Conservation (phyloP, 2,888 invertebrate species). For the Prosapia bicincta region DNA sequence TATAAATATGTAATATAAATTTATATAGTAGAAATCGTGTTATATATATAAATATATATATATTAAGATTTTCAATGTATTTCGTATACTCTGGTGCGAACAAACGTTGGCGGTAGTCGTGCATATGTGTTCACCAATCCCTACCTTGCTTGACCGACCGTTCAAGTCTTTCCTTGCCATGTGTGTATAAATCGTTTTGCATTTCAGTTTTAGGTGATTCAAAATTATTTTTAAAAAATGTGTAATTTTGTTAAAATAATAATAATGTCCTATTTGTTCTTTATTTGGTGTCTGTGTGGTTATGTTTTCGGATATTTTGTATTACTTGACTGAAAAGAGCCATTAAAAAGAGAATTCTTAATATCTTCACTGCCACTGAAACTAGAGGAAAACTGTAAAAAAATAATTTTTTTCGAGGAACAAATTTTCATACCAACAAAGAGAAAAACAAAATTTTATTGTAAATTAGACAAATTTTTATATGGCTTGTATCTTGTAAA, state of each 20-base stretch:
- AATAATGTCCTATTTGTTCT: background rate
- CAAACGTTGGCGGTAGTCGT: slow-evolving; percentile 12
- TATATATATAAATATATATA: slow-evolving; percentile 12
- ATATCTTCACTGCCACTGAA: too few relatives aligned
- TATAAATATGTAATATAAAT: slow-evolving; percentile 23
- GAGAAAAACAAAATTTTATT: too few relatives aligned
- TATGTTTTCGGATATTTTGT: too few relatives aligned
- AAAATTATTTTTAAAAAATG: background rate
- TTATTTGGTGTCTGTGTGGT: too few relatives aligned
- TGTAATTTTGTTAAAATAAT: too few relatives aligned
- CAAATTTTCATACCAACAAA: too few relatives aligned
- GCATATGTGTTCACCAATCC: slow-evolving; percentile 13
- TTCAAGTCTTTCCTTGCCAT: background rate
- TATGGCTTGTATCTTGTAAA: too few relatives aligned
- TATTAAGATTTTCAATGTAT: slow-evolving; percentile 21
- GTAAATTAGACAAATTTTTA: too few relatives aligned
- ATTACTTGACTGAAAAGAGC: too few relatives aligned
- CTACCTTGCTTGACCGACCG: slow-evolving; percentile 11
- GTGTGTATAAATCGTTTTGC: background rate
- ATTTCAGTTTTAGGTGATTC: background rate
- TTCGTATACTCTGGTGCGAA: slow-evolving; percentile 22
- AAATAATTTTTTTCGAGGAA: too few relatives aligned
- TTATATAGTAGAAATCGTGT: slow-evolving; percentile 20
- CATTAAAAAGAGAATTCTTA: too few relatives aligned
- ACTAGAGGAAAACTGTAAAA: too few relatives aligned